A percentile compares a stretch with the other conserved stretches of the same genome.
Conservation (phyloP, 2,113 vertebrate genomes). For the Sylvietta virens region DNA sequence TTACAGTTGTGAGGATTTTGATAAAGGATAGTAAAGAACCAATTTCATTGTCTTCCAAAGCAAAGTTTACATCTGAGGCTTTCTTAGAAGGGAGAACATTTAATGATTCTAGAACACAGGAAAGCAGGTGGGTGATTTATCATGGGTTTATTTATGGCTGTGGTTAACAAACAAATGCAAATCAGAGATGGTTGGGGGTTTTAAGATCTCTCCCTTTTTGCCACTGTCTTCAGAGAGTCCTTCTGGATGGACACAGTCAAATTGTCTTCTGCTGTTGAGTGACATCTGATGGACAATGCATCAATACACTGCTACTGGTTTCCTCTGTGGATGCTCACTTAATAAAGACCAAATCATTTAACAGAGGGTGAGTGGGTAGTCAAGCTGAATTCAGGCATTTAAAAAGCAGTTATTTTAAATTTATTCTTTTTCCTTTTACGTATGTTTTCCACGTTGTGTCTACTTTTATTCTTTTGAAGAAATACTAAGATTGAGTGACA, state of each 20-base stretch:
- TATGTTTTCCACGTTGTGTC: neutral
- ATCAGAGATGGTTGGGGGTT: neutral
- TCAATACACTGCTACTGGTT: neutral
- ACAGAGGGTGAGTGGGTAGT: constrained; percentile 63
- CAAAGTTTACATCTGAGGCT: neutral
- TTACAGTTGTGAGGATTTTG: neutral
- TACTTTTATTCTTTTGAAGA: neutral
- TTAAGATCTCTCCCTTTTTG: neutral
- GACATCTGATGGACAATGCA: neutral
- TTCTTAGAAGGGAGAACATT: neutral
- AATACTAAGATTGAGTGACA: neutral
- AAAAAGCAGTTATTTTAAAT: constrained; percentile 1
- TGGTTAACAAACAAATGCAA: constrained; percentile 21
- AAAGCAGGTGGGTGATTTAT: constrained; percentile 32
- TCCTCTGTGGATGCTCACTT: constrained; percentile 6
- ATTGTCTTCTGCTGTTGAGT: neutral
- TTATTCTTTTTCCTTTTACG: neutral
- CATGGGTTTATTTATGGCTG: constrained; percentile 27
- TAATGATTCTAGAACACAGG: neutral
- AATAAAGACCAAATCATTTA: constrained; percentile 22
- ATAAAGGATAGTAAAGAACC: neutral
- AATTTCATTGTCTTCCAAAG: neutral
- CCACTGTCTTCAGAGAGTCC: neutral
- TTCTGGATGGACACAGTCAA: neutral
- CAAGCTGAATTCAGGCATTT: constrained; percentile 26